A percentile compares a stretch with the other conserved stretches of the same genome.
phyloP scores from a whole-genome alignment of 2,888 invertebrate species.

The Ashinkailepas kermadecensis region DNA sequence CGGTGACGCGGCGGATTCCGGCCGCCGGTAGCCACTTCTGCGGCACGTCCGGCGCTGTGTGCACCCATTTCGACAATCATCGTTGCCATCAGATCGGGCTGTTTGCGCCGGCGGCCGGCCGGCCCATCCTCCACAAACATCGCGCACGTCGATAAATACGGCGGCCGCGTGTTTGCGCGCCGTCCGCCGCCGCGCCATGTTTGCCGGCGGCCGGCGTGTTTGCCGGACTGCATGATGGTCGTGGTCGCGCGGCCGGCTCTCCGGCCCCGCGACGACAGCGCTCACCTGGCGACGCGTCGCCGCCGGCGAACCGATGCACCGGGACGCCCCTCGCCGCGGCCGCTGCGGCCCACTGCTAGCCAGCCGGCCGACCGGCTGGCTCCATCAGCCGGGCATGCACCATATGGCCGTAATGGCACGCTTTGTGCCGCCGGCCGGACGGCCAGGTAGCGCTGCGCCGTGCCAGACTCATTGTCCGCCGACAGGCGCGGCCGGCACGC shows the following conservation, averaged over 20 bases:
- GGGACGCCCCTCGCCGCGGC: neutral
- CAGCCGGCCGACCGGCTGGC: neutral
- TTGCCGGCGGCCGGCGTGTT: too few relatives aligned
- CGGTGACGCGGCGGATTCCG: conserved; percentile 15
- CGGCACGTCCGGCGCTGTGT: neutral
- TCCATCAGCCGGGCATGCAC: neutral
- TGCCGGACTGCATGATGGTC: too few relatives aligned
- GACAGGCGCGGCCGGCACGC: conserved; percentile 1
- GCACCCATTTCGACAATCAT: conserved; percentile 3
- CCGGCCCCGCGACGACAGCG: too few relatives aligned
- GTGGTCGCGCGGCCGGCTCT: too few relatives aligned
- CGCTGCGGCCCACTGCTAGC: neutral
- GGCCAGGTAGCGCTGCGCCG: neutral
- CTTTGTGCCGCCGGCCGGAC: neutral
- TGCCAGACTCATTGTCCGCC: neutral
- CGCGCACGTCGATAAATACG: neutral
- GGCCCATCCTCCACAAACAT: neutral
- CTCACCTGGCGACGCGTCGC: neutral
- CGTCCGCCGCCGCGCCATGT: too few relatives aligned
- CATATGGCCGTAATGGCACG: neutral
- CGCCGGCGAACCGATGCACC: neutral
- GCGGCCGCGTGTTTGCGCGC: too few relatives aligned
- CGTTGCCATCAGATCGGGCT: neutral
- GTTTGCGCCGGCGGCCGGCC: neutral
- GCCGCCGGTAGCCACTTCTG: neutral